Conservation (phyloP, 1,140 invertebrate species). For the Ladona fulva region DNA sequence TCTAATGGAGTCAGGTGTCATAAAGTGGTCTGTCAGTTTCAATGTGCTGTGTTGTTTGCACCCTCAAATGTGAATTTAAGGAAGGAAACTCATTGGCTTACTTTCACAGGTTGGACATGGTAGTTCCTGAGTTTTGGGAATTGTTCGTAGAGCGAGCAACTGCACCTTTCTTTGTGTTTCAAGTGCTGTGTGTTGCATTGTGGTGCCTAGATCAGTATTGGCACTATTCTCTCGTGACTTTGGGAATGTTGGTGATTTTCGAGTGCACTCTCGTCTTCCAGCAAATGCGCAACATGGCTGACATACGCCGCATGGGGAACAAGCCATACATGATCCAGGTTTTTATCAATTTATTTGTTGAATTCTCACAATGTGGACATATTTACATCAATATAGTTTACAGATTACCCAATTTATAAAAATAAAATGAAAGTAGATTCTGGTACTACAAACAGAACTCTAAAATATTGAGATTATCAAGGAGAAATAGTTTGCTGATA, state of each 20-base stretch:
- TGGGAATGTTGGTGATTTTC: slow-evolving; percentile 95
- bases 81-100: too few species aligned
- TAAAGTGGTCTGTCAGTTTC: too few species aligned
- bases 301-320: slow-evolving; percentile 99
- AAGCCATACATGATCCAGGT: slow-evolving; percentile 86
- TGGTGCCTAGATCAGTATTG: slow-evolving; percentile 99
- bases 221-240: slow-evolving; percentile 96
- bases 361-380: too few species aligned
- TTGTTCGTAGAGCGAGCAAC: slow-evolving; percentile 95
- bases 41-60: too few species aligned
- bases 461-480: too few species aligned
- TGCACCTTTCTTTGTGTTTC: slow-evolving; percentile 95
- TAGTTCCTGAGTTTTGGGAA: slow-evolving; percentile 93
- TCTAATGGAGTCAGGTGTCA: too few species aligned
- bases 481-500: too few species aligned
- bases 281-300: slow-evolving; percentile 95
- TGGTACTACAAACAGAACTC: too few species aligned
- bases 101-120: slow-evolving; percentile 62
- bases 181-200: slow-evolving; percentile 92
- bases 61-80: too few species aligned
- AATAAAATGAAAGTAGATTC: too few species aligned
- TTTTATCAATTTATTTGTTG: slow-evolving; percentile 22
- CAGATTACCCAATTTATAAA: too few species aligned
- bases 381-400: too few species aligned
- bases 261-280: slow-evolving; percentile 98